These are phyloP conservation scores for Lipophrys pholis DNA, from an alignment of 2,113 vertebrate genomes.

Conservation along the genomic window DNA sequence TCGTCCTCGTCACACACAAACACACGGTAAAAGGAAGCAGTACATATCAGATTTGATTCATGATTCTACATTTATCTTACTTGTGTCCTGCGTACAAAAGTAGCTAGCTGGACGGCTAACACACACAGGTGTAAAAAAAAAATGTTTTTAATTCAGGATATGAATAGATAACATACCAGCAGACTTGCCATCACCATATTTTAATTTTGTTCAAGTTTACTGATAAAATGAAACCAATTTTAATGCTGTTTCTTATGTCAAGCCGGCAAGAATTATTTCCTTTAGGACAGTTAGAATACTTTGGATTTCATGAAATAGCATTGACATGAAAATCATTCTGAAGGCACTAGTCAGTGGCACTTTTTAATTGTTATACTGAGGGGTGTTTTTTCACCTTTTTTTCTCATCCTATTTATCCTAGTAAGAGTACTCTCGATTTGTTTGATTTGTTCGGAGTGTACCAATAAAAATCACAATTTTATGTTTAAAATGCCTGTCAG, in stretches of 20 bases:
- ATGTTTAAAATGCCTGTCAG: conserved; percentile 15
- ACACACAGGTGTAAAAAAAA: conserved; percentile 59
- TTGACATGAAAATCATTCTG: conserved; percentile 8
- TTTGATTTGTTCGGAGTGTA: conserved; percentile 4
- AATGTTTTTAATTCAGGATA: neutral
- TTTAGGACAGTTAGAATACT: neutral
- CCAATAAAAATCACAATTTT: neutral
- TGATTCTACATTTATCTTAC: conserved; percentile 48
- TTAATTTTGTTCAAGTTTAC: conserved; percentile 1
- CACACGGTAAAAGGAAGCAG: conserved; percentile 19
- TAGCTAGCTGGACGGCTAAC: conserved; percentile 40
- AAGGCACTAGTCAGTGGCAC: conserved; percentile 5
- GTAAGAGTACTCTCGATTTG: neutral
- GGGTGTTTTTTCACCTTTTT: neutral
- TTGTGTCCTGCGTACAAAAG: conserved; percentile 46
- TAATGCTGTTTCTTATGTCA: neutral
- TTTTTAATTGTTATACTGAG: conserved; percentile 26
- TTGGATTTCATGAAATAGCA: neutral
- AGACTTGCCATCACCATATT: neutral
- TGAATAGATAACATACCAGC: too few relatives aligned
- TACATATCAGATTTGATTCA: conserved; percentile 53
- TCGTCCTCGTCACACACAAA: conserved; percentile 46
- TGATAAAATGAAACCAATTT: neutral
- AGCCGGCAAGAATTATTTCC: neutral
- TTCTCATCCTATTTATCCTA: neutral